Evolutionary conservation across 2,113 vertebrate species (phyloP), one percentile per base, ranked within the genome.

Genomic region (Pedetes capensis): DNA sequence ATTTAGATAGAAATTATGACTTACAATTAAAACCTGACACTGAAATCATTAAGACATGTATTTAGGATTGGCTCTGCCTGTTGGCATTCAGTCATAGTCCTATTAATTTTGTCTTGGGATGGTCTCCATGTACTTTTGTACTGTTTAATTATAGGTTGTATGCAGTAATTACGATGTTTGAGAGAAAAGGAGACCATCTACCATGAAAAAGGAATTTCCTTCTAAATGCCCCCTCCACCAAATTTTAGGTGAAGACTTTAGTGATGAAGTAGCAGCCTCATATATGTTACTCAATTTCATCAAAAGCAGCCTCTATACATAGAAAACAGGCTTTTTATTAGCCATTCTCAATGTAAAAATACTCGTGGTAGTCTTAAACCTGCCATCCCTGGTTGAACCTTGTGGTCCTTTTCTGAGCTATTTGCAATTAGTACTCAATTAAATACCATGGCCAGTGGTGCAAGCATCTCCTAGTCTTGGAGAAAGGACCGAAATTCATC

Each of bases 191-290:
- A 93, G 74, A 93, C 63, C 37, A 25, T 53, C 57, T 78, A 84
- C 44, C 61, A 61, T 91, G 91, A 80, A n/a, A 92, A 42, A 76
- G 1, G n/a, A 75, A 94, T 87, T 91, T 95, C 87, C 69, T 95
- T 80, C 59, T 76, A 91, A 96, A n/a, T 89, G n/a, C n/a, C n/a
- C n/a, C n/a, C n/a, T n/a, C n/a, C 93, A 75, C 66, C 22, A 80
- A 89, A 75, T 93, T 92, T 90, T 86, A 96, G 81, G 81, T 95
- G 92, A 95, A 42, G 59, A 86, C 69, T 76, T 93, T 82, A 94
- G 91, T 92, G 86, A 89, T 72, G 66, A 53, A 47, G 34, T 88
- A 76, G 59, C 82, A 5, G 39, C 64, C 66, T 96, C 66, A 25
- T 51, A 32, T 23, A 69, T 68, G 69, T 86, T 68, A 59, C 14